phyloP scores from a whole-genome alignment of 2,113 vertebrate species.

The Heterocephalus glaber region DNA sequence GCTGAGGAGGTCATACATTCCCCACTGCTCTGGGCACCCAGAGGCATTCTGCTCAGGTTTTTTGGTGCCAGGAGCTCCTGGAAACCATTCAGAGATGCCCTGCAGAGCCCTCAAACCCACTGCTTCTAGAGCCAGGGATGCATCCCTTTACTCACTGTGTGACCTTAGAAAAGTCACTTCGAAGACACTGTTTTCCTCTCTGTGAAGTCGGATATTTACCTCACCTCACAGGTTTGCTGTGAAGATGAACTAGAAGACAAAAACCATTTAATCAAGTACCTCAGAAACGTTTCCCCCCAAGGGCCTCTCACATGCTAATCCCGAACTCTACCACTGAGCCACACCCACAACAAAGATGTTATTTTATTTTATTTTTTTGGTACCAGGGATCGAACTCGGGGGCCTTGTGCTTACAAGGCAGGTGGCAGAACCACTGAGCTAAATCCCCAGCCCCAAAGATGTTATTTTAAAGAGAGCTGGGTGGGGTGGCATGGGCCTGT shows the following conservation, averaged over 20 bases:
- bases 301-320: background rate
- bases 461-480: too few relatives aligned
- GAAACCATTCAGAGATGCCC: background rate
- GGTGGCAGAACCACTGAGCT: too few relatives aligned
- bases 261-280: background rate
- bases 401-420: too few relatives aligned
- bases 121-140: background rate
- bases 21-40: background rate
- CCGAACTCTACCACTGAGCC: background rate
- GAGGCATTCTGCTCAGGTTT: background rate
- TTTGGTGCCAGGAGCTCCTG: background rate
- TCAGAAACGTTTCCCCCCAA: background rate
- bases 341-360: background rate
- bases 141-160: background rate
- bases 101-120: background rate
- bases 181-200: background rate
- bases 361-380: too few relatives aligned
- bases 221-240: background rate
- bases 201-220: background rate
- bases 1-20: background rate
- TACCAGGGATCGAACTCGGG: too few relatives aligned
- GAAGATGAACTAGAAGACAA: background rate
- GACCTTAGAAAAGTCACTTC: background rate
- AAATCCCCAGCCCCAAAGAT: too few relatives aligned
- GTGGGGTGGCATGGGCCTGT: too few relatives aligned